Conservation (phyloP, 1,140 invertebrate genomes). For the Diabrotica undecimpunctata region DNA sequence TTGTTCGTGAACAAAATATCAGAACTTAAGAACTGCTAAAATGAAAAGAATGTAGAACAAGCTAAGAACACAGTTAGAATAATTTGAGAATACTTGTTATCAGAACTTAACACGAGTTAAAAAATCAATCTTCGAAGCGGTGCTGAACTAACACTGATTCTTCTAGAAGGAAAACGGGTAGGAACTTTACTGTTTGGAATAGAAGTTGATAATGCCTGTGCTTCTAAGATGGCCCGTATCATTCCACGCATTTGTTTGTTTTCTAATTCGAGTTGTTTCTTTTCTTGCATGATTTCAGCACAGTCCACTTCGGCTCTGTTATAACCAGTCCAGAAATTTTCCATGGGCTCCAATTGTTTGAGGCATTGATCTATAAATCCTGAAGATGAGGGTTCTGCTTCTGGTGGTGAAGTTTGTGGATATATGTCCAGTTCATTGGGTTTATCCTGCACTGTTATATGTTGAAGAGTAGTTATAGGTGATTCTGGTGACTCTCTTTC, state of each 20-base stretch:
- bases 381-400: not conserved
- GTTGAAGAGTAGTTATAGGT: constrained; percentile 14
- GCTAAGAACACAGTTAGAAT: too few relatives aligned
- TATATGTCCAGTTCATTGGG: not conserved
- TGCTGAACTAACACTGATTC: constrained; percentile 27
- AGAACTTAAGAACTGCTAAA: too few relatives aligned
- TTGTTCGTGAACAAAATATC: too few relatives aligned
- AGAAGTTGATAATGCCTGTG: constrained; percentile 30
- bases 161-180: constrained; percentile 26
- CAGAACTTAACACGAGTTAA: not conserved
- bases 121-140: constrained; percentile 20
- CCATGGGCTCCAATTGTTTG: constrained; percentile 30
- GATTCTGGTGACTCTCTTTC: constrained; percentile 8
- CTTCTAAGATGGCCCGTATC: constrained; percentile 37
- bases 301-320: constrained; percentile 38
- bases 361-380: constrained; percentile 23
- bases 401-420: not conserved
- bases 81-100: too few relatives aligned
- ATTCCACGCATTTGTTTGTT: constrained; percentile 37
- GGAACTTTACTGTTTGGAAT: constrained; percentile 26
- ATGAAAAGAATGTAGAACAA: too few relatives aligned
- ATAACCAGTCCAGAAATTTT: constrained; percentile 36
- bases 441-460: constrained; percentile 20
- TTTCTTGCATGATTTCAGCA: constrained; percentile 35
- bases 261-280: constrained; percentile 28